These are phyloP conservation scores for Prunella fulvescens DNA, from an alignment of 2,113 vertebrate species.

Conservation along the genomic window DNA sequence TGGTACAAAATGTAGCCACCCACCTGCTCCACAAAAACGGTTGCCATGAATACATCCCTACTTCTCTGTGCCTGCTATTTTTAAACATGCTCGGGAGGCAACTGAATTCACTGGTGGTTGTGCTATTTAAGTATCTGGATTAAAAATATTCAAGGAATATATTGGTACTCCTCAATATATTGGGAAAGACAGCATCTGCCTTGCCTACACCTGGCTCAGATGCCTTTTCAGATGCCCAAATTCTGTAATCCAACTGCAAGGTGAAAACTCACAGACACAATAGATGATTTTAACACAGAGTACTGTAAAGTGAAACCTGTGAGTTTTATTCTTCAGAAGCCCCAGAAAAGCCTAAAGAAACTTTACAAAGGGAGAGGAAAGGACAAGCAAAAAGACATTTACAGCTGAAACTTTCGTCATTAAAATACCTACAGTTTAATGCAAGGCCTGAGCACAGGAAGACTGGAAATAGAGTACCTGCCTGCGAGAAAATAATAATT, in stretches of 20 bases:
- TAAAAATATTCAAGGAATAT: background rate
- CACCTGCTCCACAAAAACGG: constrained; percentile 37
- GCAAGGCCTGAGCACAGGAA: background rate
- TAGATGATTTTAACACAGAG: background rate
- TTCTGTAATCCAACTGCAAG: background rate
- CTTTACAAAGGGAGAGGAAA: background rate
- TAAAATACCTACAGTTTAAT: background rate
- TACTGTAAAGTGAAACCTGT: background rate
- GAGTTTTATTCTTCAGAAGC: background rate
- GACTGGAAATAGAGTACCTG: background rate
- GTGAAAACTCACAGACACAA: background rate
- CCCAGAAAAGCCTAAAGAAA: background rate
- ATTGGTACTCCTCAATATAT: background rate
- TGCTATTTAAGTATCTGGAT: constrained; percentile 12
- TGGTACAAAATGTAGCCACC: background rate
- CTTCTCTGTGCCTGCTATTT: constrained; percentile 5
- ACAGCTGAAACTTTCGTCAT: background rate
- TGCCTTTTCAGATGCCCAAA: background rate
- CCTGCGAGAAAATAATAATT: background rate
- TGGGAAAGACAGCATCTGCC: background rate
- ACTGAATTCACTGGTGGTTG: background rate
- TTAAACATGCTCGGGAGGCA: constrained; percentile 40
- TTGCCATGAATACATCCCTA: constrained; percentile 36
- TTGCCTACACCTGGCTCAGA: background rate
- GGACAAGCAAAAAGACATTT: background rate